Evolutionary conservation across 1,140 invertebrate genomes (phyloP).

Genomic region (Zophobas morio): DNA sequence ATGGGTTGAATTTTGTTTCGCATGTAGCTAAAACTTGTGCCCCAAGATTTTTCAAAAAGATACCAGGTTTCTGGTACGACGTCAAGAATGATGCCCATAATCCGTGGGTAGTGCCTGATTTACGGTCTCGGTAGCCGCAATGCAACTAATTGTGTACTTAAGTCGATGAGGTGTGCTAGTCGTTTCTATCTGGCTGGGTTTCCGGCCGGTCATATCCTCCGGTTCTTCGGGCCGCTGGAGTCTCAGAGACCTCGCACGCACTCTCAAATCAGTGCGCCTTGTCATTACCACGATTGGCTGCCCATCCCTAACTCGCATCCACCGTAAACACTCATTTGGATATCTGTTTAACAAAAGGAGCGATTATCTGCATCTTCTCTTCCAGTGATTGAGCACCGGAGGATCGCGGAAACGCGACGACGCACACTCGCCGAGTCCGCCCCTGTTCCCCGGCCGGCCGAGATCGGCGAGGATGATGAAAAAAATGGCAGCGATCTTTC

Average conservation of each 20-base stretch:
- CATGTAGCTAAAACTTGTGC: no score
- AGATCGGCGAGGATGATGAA: conserved; percentile 15
- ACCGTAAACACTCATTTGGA: conserved; percentile 40
- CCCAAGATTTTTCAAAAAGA: no score
- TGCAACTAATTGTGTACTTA: conserved; percentile 14
- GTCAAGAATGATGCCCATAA: no score
- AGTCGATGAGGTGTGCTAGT: conserved; percentile 40
- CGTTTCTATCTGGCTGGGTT: conserved; percentile 44
- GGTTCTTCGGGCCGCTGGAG: conserved; percentile 52
- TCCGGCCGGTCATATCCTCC: conserved; percentile 49
- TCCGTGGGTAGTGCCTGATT: neutral
- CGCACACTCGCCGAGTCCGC: neutral
- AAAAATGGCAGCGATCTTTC: conserved; percentile 30
- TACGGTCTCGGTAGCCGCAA: conserved; percentile 10
- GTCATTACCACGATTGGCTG: conserved; percentile 52
- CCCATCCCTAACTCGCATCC: conserved; percentile 47
- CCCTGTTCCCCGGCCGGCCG: neutral
- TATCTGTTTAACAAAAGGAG: conserved; percentile 8
- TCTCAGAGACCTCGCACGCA: conserved; percentile 43
- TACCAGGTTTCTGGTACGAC: no score
- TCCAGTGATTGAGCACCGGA: conserved; percentile 11
- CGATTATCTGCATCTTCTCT: conserved; percentile 30
- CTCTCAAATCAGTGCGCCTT: conserved; percentile 47
- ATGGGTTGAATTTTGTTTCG: no score
- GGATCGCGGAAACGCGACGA: neutral